Evolutionary conservation across 1,140 invertebrate species (phyloP).

Genomic region (Mesaphorura yosii): DNA sequence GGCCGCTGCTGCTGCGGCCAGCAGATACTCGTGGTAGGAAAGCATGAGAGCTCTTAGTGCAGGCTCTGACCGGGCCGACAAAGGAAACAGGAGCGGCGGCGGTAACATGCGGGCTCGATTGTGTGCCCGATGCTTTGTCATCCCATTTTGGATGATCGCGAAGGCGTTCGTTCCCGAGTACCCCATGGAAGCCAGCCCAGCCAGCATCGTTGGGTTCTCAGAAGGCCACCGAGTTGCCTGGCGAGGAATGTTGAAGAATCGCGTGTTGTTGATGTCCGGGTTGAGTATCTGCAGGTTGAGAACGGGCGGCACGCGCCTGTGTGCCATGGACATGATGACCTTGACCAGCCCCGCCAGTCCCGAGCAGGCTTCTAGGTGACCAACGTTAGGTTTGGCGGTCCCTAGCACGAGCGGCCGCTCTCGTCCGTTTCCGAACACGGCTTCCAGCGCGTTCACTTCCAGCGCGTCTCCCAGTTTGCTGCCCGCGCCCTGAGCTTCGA

Average conservation of each 20-base stretch:
- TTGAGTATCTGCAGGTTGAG: not conserved
- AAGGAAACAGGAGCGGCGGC: no score
- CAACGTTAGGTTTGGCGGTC: constrained; percentile 49
- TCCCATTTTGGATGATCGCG: constrained; percentile 11
- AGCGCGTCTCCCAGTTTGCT: no score
- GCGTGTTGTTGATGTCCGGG: not conserved
- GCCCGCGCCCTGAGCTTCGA: no score
- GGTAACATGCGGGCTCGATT: no score
- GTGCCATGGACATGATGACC: not conserved
- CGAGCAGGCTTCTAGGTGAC: constrained; percentile 44
- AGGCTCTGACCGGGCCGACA: no score
- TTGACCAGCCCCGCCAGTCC: constrained; percentile 3
- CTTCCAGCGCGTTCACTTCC: no score
- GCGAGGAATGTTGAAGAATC: not conserved
- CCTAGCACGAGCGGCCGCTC: constrained; percentile 43
- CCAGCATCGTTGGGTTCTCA: not conserved
- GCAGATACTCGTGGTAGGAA: no score
- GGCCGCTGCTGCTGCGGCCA: no score
- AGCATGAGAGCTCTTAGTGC: no score
- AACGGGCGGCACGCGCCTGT: not conserved
- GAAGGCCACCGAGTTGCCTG: not conserved
- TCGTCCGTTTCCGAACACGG: no score
- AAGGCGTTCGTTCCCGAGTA: constrained; percentile 7
- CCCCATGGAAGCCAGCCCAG: constrained; percentile 11
- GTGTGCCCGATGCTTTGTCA: no score